Percentiles rank a stretch among this genome's conserved stretches.
These are phyloP conservation scores for Eueides isabella DNA, from an alignment of 1,140 invertebrate species.

Conservation along the genomic window DNA sequence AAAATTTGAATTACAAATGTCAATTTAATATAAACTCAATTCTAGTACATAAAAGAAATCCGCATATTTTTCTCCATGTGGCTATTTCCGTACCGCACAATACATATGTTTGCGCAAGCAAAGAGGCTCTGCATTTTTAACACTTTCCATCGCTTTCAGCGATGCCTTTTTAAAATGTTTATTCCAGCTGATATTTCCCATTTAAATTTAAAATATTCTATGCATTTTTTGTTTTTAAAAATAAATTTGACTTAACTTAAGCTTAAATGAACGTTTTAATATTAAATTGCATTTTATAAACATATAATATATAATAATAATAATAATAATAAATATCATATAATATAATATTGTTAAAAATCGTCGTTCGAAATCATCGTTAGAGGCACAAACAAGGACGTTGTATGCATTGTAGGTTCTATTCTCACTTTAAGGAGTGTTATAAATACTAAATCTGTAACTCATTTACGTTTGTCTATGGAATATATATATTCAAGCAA, in stretches of 20 bases:
- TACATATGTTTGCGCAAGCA: slow-evolving; percentile 33
- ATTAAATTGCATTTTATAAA: background rate
- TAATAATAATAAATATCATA: too few relatives aligned
- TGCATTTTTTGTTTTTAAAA: background rate
- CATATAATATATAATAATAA: too few relatives aligned
- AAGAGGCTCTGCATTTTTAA: slow-evolving; percentile 42
- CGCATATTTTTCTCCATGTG: background rate
- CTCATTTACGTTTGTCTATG: too few relatives aligned
- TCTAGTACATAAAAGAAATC: background rate
- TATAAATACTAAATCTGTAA: too few relatives aligned
- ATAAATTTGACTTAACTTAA: too few relatives aligned
- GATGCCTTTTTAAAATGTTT: background rate
- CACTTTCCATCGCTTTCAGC: slow-evolving; percentile 12
- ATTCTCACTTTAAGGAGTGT: too few relatives aligned
- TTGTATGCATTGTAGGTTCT: too few relatives aligned
- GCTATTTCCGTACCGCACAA: slow-evolving; percentile 1
- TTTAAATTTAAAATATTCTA: background rate
- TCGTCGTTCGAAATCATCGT: too few relatives aligned
- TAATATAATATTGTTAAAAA: too few relatives aligned
- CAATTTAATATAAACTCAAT: background rate
- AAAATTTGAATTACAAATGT: background rate
- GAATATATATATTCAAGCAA: too few relatives aligned
- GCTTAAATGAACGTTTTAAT: too few relatives aligned
- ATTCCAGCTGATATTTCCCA: slow-evolving; percentile 3
- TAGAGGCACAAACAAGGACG: too few relatives aligned